Conservation (phyloP, 2,113 vertebrate genomes). For the Nansenia antarctica region DNA sequence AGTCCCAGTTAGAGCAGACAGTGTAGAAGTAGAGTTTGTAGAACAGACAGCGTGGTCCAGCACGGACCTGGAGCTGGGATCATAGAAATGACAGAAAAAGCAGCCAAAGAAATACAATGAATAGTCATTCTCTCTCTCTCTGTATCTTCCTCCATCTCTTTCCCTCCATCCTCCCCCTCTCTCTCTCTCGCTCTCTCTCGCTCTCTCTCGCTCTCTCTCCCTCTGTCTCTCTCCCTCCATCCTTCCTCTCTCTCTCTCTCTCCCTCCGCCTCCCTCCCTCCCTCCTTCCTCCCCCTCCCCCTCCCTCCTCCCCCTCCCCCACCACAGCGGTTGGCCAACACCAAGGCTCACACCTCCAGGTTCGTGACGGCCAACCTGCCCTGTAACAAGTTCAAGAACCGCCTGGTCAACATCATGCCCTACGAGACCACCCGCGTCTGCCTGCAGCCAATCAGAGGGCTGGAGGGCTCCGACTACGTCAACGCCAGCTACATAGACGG, state of each 20-base stretch:
- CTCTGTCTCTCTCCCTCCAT: too few species aligned
- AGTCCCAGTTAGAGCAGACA: too few species aligned
- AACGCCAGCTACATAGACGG: constrained; percentile 97
- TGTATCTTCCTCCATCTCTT: background rate
- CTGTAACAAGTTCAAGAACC: constrained; percentile 99
- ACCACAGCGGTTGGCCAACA: constrained; percentile 91
- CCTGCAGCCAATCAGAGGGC: constrained; percentile 95
- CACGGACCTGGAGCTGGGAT: too few species aligned
- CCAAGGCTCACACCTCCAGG: constrained; percentile 96
- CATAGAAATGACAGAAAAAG: too few species aligned
- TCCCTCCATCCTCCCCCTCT: background rate
- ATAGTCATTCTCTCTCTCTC: too few species aligned
- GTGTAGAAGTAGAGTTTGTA: too few species aligned
- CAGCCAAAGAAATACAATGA: too few species aligned
- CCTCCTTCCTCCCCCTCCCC: background rate
- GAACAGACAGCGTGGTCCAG: too few species aligned
- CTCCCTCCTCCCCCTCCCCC: background rate
- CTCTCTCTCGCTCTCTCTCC: background rate
- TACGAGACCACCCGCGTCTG: constrained; percentile 96
- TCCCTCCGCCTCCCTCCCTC: too few species aligned
- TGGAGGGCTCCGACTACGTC: constrained; percentile 96
- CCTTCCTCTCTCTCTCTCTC: background rate
- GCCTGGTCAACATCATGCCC: constrained; percentile 98
- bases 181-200: too few species aligned
- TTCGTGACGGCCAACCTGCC: constrained; percentile 98